Base-by-base conservation (phyloP, 1,140 invertebrate species). In the Agrilus planipennis region DNA sequence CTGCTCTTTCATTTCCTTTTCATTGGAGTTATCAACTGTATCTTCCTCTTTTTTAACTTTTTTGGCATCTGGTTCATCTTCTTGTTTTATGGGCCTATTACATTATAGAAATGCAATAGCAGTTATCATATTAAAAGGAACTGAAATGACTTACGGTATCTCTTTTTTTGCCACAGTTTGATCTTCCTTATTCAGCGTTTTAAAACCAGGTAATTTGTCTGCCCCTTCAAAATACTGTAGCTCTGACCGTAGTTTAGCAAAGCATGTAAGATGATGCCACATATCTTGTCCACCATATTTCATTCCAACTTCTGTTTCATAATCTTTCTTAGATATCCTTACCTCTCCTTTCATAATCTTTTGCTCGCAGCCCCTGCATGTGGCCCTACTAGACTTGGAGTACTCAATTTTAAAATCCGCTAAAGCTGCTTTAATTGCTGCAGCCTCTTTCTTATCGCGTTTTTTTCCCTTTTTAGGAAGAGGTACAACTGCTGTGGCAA, bases 261-360 rank as follows among this genome's bases (percentile, higher is more conserved):
- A 98, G 62, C 94, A 98, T 44, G 89, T 81, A 7, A 92, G 63
- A 67, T 98, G 93, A 64, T 94, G 78, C 91, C 91, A 96, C 17
- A 77, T 62, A 46, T 84, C 75, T 48, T 82, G 66, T 0, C 81
- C 83, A 11, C 89, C 89, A 67, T 79, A 91, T 59, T 76, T 80
- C 50, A 69, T 73, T 0, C 79, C 86, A 29, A 81, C 67, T 48
- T 88, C 81, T 45, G 77, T 82, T 37, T 90, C 82, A 67, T 71
- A 92, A 51, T 91, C 88, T 51, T 84, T 85, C 63, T 91, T 93
- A 5, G 81, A 77, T 42, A 95, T 71, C 28, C 91, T 71, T 18
- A 59, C 61, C 57, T 81, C 79, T 57, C 72, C 77, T 73, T 92
- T 93, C 16, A 75, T 64, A 54, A 98, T 95, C 55, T 82, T 88